Conservation (phyloP, 2,113 vertebrate species). For the Scomber scombrus region DNA sequence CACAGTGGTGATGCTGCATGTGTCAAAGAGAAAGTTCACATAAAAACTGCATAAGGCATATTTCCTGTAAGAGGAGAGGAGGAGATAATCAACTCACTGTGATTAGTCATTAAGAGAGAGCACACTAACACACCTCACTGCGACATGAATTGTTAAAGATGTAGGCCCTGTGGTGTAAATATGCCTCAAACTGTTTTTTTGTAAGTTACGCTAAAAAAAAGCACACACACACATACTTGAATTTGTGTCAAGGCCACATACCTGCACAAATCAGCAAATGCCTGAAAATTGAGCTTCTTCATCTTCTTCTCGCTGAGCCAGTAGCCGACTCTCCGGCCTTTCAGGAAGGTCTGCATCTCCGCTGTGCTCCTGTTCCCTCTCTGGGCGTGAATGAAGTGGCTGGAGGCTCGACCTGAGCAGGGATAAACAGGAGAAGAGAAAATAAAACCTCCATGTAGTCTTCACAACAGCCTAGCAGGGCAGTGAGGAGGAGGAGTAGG, state of each 20-base stretch:
- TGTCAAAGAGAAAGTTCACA: background rate
- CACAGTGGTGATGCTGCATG: background rate
- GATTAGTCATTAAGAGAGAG: background rate
- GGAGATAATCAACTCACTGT: background rate
- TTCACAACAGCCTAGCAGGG: conserved; percentile 38
- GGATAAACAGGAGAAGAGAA: conserved; percentile 42
- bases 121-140: conserved; percentile 1
- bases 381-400: conserved; percentile 58
- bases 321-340: conserved; percentile 95
- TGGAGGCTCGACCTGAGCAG: conserved; percentile 66
- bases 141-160: conserved; percentile 15
- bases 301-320: conserved; percentile 99
- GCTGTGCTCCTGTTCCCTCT: conserved; percentile 44
- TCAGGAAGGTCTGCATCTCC: conserved; percentile 96
- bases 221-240: background rate
- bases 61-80: conserved; percentile 10
- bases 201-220: too few species aligned
- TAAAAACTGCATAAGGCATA: background rate
- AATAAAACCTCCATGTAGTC: conserved; percentile 5
- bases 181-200: background rate
- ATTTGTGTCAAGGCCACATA: conserved; percentile 60
- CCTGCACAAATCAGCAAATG: conserved; percentile 97
- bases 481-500: background rate
- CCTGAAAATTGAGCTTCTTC: conserved; percentile 98
- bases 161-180: background rate